Conservation (phyloP, 2,888 invertebrate species). For the Cephus pulcher region DNA sequence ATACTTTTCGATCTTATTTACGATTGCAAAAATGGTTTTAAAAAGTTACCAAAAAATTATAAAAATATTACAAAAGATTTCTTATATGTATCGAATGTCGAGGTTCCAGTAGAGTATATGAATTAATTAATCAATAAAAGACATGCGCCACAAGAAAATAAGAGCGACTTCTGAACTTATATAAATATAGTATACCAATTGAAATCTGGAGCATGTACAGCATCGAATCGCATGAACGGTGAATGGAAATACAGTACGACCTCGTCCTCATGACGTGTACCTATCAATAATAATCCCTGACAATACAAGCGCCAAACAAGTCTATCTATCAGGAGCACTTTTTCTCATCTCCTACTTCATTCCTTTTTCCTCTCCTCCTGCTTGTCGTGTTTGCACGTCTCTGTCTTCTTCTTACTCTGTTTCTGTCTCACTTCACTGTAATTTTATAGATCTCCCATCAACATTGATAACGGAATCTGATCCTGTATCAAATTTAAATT, state of each 20-base stretch:
- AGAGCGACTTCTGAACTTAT: not conserved
- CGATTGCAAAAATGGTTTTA: not conserved
- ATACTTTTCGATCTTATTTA: not conserved
- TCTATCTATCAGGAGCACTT: not conserved
- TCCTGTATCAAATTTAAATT: not conserved
- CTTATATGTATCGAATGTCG: not conserved
- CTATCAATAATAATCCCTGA: not conserved
- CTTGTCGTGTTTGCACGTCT: not conserved
- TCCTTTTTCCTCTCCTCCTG: not conserved
- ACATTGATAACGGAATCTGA: not conserved
- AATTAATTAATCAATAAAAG: not conserved
- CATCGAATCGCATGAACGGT: slow-evolving; percentile 1
- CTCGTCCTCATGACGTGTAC: slow-evolving; percentile 3
- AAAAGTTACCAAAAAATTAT: not conserved
- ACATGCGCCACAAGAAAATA: not conserved
- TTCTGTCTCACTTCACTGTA: not conserved
- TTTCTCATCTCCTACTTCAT: not conserved
- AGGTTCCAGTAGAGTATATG: not conserved
- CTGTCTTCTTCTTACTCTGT: not conserved
- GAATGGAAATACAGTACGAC: slow-evolving; percentile 8
- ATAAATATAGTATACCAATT: not conserved
- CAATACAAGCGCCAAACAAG: not conserved
- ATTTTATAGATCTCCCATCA: not conserved
- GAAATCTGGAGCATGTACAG: slow-evolving; percentile 3
- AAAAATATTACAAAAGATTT: not conserved